Evolutionary conservation across 92 coral and sea anemone genomes (phyloP), one percentile per base, ranked within the genome.

Genomic region (Ricordea florida): DNA sequence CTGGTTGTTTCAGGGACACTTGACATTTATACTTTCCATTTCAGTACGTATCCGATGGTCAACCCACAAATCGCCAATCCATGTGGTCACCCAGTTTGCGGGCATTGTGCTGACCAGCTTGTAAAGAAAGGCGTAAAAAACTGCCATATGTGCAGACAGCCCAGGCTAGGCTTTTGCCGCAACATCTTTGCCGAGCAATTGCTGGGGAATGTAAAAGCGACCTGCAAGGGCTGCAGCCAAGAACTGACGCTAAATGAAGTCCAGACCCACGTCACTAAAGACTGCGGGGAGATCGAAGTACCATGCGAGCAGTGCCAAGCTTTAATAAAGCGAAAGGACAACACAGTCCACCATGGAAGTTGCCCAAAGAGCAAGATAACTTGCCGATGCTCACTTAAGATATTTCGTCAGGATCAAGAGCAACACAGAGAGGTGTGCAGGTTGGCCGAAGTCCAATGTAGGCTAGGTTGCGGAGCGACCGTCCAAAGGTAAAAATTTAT

Each of bases 31-130:
- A 9, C 43, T 58, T 31, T 33, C 65, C 5, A 16, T 18, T 58
- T 58, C 65, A 58, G 65, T 35, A 58, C 65, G 43, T 58, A 58
- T 58, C 65, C 65, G 17, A 31, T 58, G 65, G 65, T 58, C 26
- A 58, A 35, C 43, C 65, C 65, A 17, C 65, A 58, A 35, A 58
- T 31, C 43, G 13, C 64, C 26, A 57, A 32, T 57, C 63, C 63
- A 29, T 29, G 62, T 29, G 62, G 62, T 11, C 62, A 56, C 42
- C 38, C 62, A 56, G 11, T 57, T 28, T 57, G 63, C 40, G 27
- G 63, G 40, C 40, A 28, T 57, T 57, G 63, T 15, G 63, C 63
- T 14, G 42, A 57, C 40, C 40, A 57, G 13, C 43, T 15, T 1
- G 43, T n/a, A 18, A 32, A 57, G 43, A 17, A 56, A n/a, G 41